Evolutionary conservation across 2,113 vertebrate genomes (phyloP), one percentile per base, ranked within the genome.

Genomic region (Todiramphus chloris): DNA sequence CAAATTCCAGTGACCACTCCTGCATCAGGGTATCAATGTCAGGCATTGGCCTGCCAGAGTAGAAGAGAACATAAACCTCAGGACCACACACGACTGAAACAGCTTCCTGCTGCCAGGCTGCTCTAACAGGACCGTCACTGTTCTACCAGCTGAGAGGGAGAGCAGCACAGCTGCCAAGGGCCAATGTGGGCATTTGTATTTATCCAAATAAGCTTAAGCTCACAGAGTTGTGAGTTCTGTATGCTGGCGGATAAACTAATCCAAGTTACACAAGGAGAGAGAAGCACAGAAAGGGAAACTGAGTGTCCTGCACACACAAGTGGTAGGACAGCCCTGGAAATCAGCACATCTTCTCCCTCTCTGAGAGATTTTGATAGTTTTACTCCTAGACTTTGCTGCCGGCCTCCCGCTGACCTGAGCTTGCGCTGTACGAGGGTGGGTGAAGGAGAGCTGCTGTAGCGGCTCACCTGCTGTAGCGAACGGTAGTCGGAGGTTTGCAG

Each of bases 21-120:
- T 99, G 99, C 99, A 99, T 99, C 87, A 99, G 97, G 1, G 91
- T 97, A 90, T 99, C 99, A 0, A 99, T 99, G 92, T 99, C 99
- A 0, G 99, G 99, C 99, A 99, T 99, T 4, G 98, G 94, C 46
- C 99, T 99, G 86, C 15, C 87, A 4, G 62, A 30, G 51, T 7
- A 92, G 20, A 67, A 41, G 68, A 20, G 25, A 83, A 41, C 13
- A 5, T 3, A 6, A 44, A 0, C 16, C 5, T 62, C 15, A 39
- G n/a, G 68, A 46, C 50, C 43, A 3, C 13, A 6, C 4, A 2
- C 10, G 13, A 5, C 35, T 2, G 24, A 16, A 50, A 11, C 0
- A 1, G 19, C 10, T 30, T 48, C 58, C 68, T 25, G 5, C 53
- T 37, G 67, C 48, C 16, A 8, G 59, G 10, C 17, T 3, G 17